Evolutionary conservation across 2,888 invertebrate genomes (phyloP), one percentile per base, ranked within the genome.

Genomic region (Euzetes globulus): DNA sequence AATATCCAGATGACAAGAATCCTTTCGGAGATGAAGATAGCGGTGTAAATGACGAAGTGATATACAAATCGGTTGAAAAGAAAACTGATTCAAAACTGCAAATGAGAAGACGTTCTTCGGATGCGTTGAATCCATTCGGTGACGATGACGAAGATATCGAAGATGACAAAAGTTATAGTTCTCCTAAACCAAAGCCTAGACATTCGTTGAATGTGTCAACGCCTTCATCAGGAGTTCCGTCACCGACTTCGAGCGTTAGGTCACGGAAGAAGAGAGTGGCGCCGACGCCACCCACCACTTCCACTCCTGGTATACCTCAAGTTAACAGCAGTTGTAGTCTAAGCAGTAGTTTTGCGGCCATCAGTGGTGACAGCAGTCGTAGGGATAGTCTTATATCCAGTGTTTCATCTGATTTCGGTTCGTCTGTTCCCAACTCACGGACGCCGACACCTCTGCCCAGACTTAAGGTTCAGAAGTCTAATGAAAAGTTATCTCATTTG

Each of bases 1-100:
- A 84, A 55, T 92, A 93, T 84, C 93, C 93, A 0, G 88, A 88
- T 77, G 87, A 90, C 80, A 85, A 92, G 77, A 93, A 94, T 85
- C 93, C 93, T 6, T 94, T 94, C 83, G 88, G 87, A 47, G 89
- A 89, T 78, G 79, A 79, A 19, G 77, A 73, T n/a, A 63, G 11
- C 33, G 63, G 33, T 74, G 86, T 86, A 33, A 87, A 87, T 83
- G 79, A 78, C 22, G 77, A 73, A n/a, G 74, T n/a, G n/a, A n/a
- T n/a, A n/a, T n/a, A n/a, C n/a, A n/a, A n/a, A n/a, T n/a, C n/a
- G n/a, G n/a, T 45, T n/a, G 29, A 19, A 1, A 65, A n/a, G 1
- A 65, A 19, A 63, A 11, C 17, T 15, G 27, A 58, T 22, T n/a
- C n/a, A n/a, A n/a, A n/a, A n/a, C n/a, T n/a, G n/a, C 22, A 17